Conservation (phyloP, 2,888 invertebrate genomes). For the Drosophila koepferae region DNA sequence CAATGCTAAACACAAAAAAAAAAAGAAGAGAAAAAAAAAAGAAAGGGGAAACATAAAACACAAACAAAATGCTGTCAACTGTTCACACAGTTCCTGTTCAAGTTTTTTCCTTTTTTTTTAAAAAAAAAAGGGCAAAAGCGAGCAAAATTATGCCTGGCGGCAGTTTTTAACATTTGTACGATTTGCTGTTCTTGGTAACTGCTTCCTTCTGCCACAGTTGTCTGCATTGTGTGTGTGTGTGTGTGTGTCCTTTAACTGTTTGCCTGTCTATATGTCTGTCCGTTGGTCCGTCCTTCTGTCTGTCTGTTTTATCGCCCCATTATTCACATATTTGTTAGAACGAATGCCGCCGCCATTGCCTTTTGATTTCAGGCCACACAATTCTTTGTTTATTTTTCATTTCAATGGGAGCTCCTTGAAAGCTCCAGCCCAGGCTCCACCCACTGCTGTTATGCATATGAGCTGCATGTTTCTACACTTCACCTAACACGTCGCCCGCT, state of each 20-base stretch:
- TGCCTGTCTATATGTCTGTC: conserved; percentile 29
- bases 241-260: conserved; percentile 33
- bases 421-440: background rate
- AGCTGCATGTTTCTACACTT: conserved; percentile 43
- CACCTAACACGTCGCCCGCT: background rate
- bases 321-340: conserved; percentile 74
- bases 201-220: conserved; percentile 1
- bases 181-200: conserved; percentile 45
- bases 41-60: conserved; percentile 38
- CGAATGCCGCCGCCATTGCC: conserved; percentile 63
- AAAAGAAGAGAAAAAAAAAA: background rate
- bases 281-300: background rate
- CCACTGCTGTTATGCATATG: conserved; percentile 62
- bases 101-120: conserved; percentile 21
- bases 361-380: conserved; percentile 59
- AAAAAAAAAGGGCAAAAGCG: conserved; percentile 44
- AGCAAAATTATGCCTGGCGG: conserved; percentile 67
- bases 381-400: conserved; percentile 69
- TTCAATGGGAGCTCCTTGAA: conserved; percentile 40
- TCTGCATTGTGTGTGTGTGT: conserved; percentile 24
- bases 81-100: conserved; percentile 37
- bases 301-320: conserved; percentile 71
- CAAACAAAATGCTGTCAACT: conserved; percentile 66
- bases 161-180: conserved; percentile 71
- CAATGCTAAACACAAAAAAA: background rate